Conservation (phyloP, 23 tunicate genomes). For the Trididemnum miniatum region DNA sequence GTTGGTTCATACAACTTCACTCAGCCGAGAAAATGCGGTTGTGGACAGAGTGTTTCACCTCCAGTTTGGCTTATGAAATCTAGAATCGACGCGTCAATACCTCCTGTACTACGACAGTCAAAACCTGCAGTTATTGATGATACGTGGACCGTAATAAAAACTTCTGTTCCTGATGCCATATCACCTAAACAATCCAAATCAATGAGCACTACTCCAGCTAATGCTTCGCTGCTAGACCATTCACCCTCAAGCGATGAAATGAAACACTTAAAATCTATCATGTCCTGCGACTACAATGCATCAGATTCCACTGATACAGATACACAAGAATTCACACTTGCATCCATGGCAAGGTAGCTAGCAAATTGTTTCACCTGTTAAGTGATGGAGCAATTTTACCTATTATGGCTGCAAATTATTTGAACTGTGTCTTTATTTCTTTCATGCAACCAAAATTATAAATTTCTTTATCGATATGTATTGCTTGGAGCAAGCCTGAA, state of each 20-base stretch:
- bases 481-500: no score
- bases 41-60: slow-evolving; percentile 21
- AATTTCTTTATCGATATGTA: no score
- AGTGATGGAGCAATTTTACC: no score
- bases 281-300: not conserved
- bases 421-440: no score
- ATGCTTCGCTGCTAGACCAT: not conserved
- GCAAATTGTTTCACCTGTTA: no score
- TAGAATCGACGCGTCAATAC: slow-evolving; percentile 28
- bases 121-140: not conserved
- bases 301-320: not conserved
- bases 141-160: slow-evolving; percentile 16
- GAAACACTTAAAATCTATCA: not conserved
- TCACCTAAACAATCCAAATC: not conserved
- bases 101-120: not conserved
- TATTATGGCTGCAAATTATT: no score
- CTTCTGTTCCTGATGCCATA: not conserved
- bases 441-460: no score
- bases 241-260: not conserved
- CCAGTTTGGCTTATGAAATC: slow-evolving; percentile 68
- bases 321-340: not conserved
- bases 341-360: no score
- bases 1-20: slow-evolving; percentile 58
- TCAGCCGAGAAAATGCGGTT: slow-evolving; percentile 47
- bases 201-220: not conserved